Percentiles rank a stretch among this genome's conserved stretches.
Conservation (phyloP, 2,888 invertebrate genomes). For the Spisula solida region DNA sequence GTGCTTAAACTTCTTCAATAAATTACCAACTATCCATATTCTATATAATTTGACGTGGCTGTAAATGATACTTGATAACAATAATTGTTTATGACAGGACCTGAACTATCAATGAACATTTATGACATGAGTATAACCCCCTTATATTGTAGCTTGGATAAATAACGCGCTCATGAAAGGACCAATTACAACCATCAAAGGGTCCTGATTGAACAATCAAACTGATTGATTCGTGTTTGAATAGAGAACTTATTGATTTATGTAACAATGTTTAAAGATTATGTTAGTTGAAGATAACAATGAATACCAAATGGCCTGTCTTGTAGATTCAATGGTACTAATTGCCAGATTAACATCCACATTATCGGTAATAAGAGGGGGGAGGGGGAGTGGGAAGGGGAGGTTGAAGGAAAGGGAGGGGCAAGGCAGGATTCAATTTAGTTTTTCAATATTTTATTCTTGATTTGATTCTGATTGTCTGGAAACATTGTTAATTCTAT, state of each 20-base stretch:
- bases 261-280: not conserved
- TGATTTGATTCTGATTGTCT: too few species aligned
- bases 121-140: not conserved
- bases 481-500: too few species aligned
- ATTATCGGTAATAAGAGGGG: too few species aligned
- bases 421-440: too few species aligned
- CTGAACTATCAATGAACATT: not conserved
- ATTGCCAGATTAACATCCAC: too few species aligned
- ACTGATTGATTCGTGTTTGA: not conserved
- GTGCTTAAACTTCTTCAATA: not conserved
- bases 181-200: not conserved
- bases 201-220: not conserved
- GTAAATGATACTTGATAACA: not conserved
- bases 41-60: not conserved
- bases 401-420: too few species aligned
- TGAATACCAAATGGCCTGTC: too few species aligned
- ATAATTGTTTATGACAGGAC: not conserved
- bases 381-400: too few species aligned
- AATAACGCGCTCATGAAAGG: not conserved
- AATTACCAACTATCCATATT: not conserved
- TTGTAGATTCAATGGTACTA: too few species aligned
- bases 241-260: not conserved
- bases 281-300: too few species aligned
- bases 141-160: not conserved
- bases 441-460: too few species aligned